Evolutionary conservation across 2,797 vertebrate genomes (phyloP).

Genomic region (Sebastes flavidus): DNA sequence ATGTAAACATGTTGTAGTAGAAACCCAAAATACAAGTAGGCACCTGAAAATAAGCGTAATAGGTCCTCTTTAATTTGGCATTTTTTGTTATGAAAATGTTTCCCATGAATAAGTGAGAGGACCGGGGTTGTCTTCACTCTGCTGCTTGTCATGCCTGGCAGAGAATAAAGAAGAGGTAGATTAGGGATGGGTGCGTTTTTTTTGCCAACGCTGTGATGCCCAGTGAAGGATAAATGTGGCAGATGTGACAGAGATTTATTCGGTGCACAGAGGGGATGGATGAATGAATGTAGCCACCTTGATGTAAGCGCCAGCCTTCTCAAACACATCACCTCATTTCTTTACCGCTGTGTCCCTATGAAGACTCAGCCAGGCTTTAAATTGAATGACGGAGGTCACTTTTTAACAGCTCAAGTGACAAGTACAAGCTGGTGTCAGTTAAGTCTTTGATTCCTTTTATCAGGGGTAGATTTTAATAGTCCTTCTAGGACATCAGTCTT

Average conservation of each 20-base stretch:
- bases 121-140: slow-evolving; percentile 32
- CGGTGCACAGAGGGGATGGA: slow-evolving; percentile 36
- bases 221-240: slow-evolving; percentile 67
- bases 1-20: neutral
- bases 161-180: slow-evolving; percentile 48
- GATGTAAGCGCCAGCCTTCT: slow-evolving; percentile 39
- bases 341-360: slow-evolving; percentile 25
- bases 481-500: slow-evolving; percentile 8
- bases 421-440: slow-evolving; percentile 51
- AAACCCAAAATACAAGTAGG: neutral
- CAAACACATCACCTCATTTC: slow-evolving; percentile 31
- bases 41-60: no score
- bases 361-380: slow-evolving; percentile 68
- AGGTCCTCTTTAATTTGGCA: slow-evolving; percentile 23
- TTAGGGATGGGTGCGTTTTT: neutral
- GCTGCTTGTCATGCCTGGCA: slow-evolving; percentile 31
- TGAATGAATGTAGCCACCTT: slow-evolving; percentile 50
- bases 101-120: slow-evolving; percentile 27
- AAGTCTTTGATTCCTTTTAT: slow-evolving; percentile 17
- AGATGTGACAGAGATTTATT: slow-evolving; percentile 72
- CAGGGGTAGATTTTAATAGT: neutral
- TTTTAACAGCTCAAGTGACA: slow-evolving; percentile 63
- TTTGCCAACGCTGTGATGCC: slow-evolving; percentile 37
- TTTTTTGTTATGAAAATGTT: slow-evolving; percentile 28
- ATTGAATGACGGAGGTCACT: slow-evolving; percentile 61